Evolutionary conservation across 2,797 vertebrate genomes (phyloP).

Genomic region (Macroramphosus scolopax): DNA sequence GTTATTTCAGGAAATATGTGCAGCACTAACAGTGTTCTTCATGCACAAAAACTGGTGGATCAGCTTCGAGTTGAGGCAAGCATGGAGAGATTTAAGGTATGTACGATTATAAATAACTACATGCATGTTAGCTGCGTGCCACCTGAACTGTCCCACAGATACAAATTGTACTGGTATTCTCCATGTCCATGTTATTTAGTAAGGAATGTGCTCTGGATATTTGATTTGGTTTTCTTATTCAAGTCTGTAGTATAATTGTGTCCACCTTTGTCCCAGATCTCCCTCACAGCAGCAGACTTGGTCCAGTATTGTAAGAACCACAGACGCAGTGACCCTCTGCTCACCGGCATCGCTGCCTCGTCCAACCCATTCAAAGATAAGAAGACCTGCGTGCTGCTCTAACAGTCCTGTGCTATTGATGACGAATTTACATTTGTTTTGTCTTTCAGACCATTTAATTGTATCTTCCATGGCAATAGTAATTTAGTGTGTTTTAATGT

Average conservation of each 20-base stretch:
- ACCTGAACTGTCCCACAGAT: no score
- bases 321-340: slow-evolving; percentile 79
- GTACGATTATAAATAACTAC: slow-evolving; percentile 4
- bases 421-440: not conserved
- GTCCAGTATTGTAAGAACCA: slow-evolving; percentile 83
- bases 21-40: slow-evolving; percentile 74
- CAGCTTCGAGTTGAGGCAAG: slow-evolving; percentile 80
- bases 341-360: slow-evolving; percentile 79
- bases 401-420: not conserved
- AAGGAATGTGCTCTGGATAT: no score
- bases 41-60: slow-evolving; percentile 80
- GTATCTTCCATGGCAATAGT: no score
- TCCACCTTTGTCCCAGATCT: slow-evolving; percentile 70
- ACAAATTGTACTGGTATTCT: no score
- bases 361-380: slow-evolving; percentile 87
- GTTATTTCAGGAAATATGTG: slow-evolving; percentile 74
- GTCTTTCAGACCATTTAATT: no score
- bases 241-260: not conserved
- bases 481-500: no score
- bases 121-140: not conserved
- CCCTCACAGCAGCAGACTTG: slow-evolving; percentile 79
- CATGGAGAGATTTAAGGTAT: slow-evolving; percentile 83
- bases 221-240: no score
- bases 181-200: no score
- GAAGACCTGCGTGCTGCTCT: slow-evolving; percentile 74